Evolutionary conservation across 2,797 vertebrate species (phyloP).

Genomic region (Sebastes goodei): DNA sequence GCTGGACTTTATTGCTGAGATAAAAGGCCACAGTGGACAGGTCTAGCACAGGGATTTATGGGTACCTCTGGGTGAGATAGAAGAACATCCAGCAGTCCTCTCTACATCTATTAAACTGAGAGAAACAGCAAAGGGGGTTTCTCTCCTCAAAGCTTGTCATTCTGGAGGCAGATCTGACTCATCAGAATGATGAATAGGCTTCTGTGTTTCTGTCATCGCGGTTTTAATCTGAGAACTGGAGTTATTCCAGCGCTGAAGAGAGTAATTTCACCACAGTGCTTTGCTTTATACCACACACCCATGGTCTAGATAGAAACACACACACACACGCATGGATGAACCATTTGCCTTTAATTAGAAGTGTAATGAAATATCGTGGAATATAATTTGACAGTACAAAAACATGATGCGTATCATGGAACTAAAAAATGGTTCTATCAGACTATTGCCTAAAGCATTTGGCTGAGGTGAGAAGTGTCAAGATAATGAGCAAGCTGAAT

Average conservation of each 20-base stretch:
- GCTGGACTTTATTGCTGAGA: slow-evolving; percentile 63
- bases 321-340: neutral
- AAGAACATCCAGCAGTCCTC: slow-evolving; percentile 19
- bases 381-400: neutral
- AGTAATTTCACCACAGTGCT: slow-evolving; percentile 10
- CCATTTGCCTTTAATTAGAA: slow-evolving; percentile 14
- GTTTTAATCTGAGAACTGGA: slow-evolving; percentile 53
- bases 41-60: slow-evolving; percentile 58
- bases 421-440: neutral
- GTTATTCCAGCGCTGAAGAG: slow-evolving; percentile 16
- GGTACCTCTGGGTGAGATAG: slow-evolving; percentile 25
- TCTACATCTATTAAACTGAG: neutral
- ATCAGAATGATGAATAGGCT: slow-evolving; percentile 45
- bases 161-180: slow-evolving; percentile 18
- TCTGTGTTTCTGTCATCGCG: slow-evolving; percentile 47
- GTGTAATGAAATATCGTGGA: neutral
- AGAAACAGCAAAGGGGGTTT: neutral
- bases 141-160: slow-evolving; percentile 7
- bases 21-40: slow-evolving; percentile 62
- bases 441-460: neutral
- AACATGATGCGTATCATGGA: neutral
- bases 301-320: neutral
- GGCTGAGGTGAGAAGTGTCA: neutral
- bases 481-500: neutral
- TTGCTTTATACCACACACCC: slow-evolving; percentile 13